Conservation (phyloP, 2,797 vertebrate genomes). For the Apogon talboti region DNA sequence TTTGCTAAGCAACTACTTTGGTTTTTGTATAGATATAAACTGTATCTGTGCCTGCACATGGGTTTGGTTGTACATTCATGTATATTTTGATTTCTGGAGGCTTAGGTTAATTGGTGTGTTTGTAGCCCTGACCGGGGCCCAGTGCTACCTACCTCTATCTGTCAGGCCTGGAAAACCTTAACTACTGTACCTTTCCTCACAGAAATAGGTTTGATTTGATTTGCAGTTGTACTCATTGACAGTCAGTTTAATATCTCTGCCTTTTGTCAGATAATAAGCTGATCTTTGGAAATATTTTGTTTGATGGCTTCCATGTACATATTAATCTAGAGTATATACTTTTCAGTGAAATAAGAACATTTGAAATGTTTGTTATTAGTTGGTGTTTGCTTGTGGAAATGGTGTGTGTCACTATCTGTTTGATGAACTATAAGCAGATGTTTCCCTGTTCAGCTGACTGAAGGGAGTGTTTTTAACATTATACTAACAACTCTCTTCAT, state of each 20-base stretch:
- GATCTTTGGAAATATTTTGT: slow-evolving; percentile 20
- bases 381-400: slow-evolving; percentile 48
- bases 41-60: slow-evolving; percentile 55
- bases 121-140: slow-evolving; percentile 58
- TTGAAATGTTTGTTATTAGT: slow-evolving; percentile 49
- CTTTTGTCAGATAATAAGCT: slow-evolving; percentile 53
- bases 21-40: slow-evolving; percentile 28
- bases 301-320: slow-evolving; percentile 59
- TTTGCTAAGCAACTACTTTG: slow-evolving; percentile 29
- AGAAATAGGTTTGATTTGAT: slow-evolving; percentile 55
- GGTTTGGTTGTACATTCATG: slow-evolving; percentile 40
- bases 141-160: slow-evolving; percentile 81
- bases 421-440: slow-evolving; percentile 45
- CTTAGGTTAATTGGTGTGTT: slow-evolving; percentile 56
- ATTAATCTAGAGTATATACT: slow-evolving; percentile 55
- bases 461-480: slow-evolving; percentile 45
- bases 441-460: slow-evolving; percentile 40
- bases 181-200: slow-evolving; percentile 68
- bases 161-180: slow-evolving; percentile 76
- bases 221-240: slow-evolving; percentile 45
- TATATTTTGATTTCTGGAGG: slow-evolving; percentile 67
- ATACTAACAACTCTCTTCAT: slow-evolving; percentile 33
- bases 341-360: slow-evolving; percentile 62
- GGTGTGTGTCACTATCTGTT: slow-evolving; percentile 42
- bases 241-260: slow-evolving; percentile 32